Percentiles rank a stretch among this genome's conserved stretches.
phyloP scores from a whole-genome alignment of 2,888 invertebrate species.

The Thymelicus acteon region DNA sequence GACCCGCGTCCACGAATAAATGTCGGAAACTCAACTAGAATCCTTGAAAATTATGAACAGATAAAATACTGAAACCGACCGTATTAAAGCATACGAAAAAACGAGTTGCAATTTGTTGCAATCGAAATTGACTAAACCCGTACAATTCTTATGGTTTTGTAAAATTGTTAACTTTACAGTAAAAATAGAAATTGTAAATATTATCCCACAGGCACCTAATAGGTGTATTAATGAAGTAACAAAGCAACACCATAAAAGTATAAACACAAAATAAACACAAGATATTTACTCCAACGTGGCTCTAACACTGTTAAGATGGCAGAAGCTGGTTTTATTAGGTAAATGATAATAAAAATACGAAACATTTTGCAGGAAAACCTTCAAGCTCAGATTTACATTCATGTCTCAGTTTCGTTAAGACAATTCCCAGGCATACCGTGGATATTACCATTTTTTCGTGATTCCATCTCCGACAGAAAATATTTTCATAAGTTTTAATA shows the following conservation, averaged over 20 bases:
- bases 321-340: neutral
- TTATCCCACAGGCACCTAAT: too few species aligned
- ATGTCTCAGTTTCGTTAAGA: constrained; percentile 12
- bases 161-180: too few species aligned
- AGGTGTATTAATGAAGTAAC: neutral
- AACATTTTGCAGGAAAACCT: neutral
- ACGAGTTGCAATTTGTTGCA: too few species aligned
- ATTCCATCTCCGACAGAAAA: constrained; percentile 24
- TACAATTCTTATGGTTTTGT: too few species aligned
- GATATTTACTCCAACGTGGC: neutral
- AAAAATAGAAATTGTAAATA: too few species aligned
- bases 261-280: neutral
- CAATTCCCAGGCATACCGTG: constrained; percentile 12
- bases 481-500: constrained; percentile 13
- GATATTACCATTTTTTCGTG: constrained; percentile 21
- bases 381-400: constrained; percentile 16
- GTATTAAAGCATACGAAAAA: too few species aligned
- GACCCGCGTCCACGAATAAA: too few species aligned
- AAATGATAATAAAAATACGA: constrained; percentile 4
- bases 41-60: too few species aligned
- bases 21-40: too few species aligned
- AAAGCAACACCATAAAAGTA: neutral
- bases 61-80: too few species aligned
- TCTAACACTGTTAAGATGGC: neutral
- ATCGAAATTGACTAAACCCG: too few species aligned